Base-by-base conservation (phyloP, 2,113 vertebrate species). In the Siphamia tubifer region DNA sequence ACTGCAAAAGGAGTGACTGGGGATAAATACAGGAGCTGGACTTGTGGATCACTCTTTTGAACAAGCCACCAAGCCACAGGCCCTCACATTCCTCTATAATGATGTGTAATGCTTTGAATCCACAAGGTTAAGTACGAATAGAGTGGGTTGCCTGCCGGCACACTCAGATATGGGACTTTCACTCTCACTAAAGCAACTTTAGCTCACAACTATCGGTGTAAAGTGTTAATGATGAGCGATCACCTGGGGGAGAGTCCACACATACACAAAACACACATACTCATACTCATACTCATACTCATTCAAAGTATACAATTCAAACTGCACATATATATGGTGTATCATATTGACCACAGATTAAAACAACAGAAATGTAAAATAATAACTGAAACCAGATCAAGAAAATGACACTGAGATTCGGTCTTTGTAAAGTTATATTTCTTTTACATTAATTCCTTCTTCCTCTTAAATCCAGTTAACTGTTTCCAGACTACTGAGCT, bases 61-160 rank as follows among this genome's bases (percentile, higher is more conserved):
- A 73, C 31, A 62, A 56, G 55, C 69, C 69, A 73, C 47, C 31
- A 28, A 68, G 71, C 65, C 68, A 68, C 77, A 77, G 67, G 62
- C 62, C 44, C 38, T 61, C 58, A 71, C 68, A 83, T 85, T 73
- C 71, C 72, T 70, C 66, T 39, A 17, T 72, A 80, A 77, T 79
- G 73, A 87, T 73, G 70, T 77, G 58, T 74, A 81, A 79, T 66
- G 64, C 81, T 81, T 70, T 74, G 63, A 44, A 77, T 81, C 45
- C 80, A 79, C 56, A 63, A 65, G 79, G 74, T 85, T 63, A 73
- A 68, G 64, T 69, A 45, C 53, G 62, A 77, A 47, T 32, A 40
- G 62, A 77, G 66, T 35, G 52, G 58, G 65, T 44, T 71, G 70
- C 65, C 58, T 75, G 48, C 53, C 43, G 52, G 58, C 55, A 6